Base-by-base conservation (phyloP, 2,888 invertebrate genomes). In the Andrena hattorfiana region DNA sequence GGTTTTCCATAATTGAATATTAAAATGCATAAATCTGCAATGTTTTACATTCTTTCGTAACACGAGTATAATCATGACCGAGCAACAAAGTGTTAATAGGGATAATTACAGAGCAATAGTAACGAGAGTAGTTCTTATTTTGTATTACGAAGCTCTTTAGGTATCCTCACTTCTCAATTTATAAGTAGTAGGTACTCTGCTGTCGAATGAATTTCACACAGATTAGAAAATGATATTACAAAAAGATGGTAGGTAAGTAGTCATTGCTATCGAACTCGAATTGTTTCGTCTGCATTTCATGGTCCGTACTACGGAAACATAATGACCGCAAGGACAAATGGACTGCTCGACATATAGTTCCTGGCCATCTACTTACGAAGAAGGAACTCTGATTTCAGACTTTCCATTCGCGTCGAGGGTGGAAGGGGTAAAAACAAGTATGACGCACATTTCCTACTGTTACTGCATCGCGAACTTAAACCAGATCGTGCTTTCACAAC, bases 401-500 rank as follows among this genome's bases (percentile, higher is more conserved):
- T 85, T 87, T 87, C 88, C 75, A 87, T 67, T 86, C 26, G 48
- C 7, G 16, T 20, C 7, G 28, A 32, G 20, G 6, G 16, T 42
- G 32, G 63, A 7, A 60, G 74, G 59, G 59, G 54, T 64, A 85
- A 56, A 62, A 54, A 72, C 77, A 76, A 42, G 66, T 72, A 49
- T 74, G 76, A 87, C 81, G 85, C 63, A 69, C 63, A 60, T 66
- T 85, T 81, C 75, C 80, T 80, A 79, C 75, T 59, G 72, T 56
- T 72, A 67, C 75, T 84, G 72, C 80, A 72, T 16, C 71, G 51
- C 10, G 67, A 48, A 70, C 74, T 63, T 76, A 72, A 79, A 86
- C 84, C 68, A 84, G 84, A 84, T 76, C 68, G 67, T 35, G 80
- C 88, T 87, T 88, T 88, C 88, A 88, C 88, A 87, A 81, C 28